These are phyloP conservation scores for Nyctereutes procyonoides DNA, from an alignment of 2,113 vertebrate genomes.

Conservation along the genomic window DNA sequence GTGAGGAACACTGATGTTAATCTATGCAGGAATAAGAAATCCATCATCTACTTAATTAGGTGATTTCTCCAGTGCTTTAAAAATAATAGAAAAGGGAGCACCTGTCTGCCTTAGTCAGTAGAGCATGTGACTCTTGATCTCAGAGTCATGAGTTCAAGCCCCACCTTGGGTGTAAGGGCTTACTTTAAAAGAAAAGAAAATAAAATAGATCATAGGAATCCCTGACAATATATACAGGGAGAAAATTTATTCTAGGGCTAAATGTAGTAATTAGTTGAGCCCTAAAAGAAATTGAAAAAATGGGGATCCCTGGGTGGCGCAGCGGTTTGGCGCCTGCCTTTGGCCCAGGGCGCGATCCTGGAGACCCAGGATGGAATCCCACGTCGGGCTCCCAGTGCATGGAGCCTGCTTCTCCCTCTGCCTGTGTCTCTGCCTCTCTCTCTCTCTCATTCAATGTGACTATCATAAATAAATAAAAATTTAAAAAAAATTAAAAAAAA, in stretches of 20 bases:
- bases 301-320: too few relatives aligned
- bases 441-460: too few relatives aligned
- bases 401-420: too few relatives aligned
- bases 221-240: not conserved
- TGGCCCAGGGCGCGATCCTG: too few relatives aligned
- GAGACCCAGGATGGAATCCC: too few relatives aligned
- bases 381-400: too few relatives aligned
- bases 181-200: not conserved
- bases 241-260: constrained; percentile 2
- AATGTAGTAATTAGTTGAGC: not conserved
- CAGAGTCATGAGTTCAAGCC: not conserved
- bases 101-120: not conserved
- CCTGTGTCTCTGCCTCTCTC: too few relatives aligned
- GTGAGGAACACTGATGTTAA: not conserved
- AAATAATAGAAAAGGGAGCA: not conserved
- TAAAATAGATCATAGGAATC: not conserved
- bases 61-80: not conserved
- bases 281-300: not conserved
- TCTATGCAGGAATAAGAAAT: not conserved
- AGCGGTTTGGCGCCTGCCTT: too few relatives aligned
- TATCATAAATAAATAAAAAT: too few relatives aligned
- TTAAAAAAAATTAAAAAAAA: too few relatives aligned
- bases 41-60: not conserved
- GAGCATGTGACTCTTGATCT: not conserved
- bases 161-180: not conserved